Evolutionary conservation across 2,113 vertebrate species (phyloP).

Genomic region (Podilymbus podiceps): DNA sequence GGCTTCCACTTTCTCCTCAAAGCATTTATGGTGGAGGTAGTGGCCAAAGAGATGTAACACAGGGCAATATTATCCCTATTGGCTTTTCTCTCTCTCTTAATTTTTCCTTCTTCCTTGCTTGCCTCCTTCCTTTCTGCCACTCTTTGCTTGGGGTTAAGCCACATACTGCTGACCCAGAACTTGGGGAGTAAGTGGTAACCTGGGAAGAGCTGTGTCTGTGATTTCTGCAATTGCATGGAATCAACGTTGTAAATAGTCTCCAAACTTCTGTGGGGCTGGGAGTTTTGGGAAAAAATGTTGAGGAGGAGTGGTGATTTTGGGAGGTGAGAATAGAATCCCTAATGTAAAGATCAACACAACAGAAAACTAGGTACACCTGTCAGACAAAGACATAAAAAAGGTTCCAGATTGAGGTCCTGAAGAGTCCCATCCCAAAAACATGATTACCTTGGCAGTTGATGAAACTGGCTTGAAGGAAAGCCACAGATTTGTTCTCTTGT

Average conservation of each 20-base stretch:
- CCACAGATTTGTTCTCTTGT: background rate
- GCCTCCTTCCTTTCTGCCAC: background rate
- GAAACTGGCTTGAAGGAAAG: background rate
- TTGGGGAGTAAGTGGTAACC: background rate
- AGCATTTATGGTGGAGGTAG: background rate
- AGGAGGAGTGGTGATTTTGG: background rate
- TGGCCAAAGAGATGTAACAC: background rate
- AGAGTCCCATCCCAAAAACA: background rate
- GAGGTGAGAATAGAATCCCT: background rate
- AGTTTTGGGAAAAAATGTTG: background rate
- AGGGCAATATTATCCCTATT: background rate
- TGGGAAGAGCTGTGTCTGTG: fast-evolving
- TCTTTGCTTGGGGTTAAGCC: background rate
- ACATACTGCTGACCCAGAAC: background rate
- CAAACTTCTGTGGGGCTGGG: background rate
- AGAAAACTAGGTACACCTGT: fast-evolving
- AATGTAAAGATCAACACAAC: background rate
- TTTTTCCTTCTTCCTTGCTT: background rate
- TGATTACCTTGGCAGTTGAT: background rate
- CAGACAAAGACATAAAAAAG: background rate
- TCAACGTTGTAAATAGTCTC: background rate
- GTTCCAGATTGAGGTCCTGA: background rate
- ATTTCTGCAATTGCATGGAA: background rate
- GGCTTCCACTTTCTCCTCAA: background rate
- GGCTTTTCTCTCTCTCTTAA: background rate